Evolutionary conservation across 2,797 vertebrate genomes (phyloP), one percentile per base, ranked within the genome.

Genomic region (Bovichtus diacanthus): DNA sequence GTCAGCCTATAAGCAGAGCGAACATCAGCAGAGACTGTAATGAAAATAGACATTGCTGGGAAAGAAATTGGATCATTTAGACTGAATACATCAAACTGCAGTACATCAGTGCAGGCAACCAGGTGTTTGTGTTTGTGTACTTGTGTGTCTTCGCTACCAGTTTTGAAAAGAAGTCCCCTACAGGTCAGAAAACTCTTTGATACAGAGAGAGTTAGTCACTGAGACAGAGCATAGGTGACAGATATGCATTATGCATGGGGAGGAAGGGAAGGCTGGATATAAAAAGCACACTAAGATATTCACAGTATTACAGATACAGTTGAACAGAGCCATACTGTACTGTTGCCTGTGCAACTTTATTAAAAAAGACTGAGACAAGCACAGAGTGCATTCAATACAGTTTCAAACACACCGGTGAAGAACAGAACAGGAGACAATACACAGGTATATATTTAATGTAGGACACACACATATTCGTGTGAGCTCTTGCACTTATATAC

Each of bases 161-260:
- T 84, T 83, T 76, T 71, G 77, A 74, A 74, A 72, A 47, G 15
- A 79, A 90, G 86, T 85, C 82, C 54, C 86, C 80, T 67, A 65
- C 76, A 86, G 90, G 91, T 93, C 92, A 92, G 81, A 69, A 80
- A 65, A 84, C 74, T 76, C 81, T 92, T 90, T 91, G 87, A 92
- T 92, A 87, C 69, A 74, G 78, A 85, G 68, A 53, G 87, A 93
- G 82, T 90, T 90, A 89, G 89, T 84, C 46, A 13, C 80, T 90
- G 83, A 93, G 84, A 91, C 72, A 79, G 86, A 94, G 88, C 87
- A 84, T 87, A 92, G 93, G 93, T 93, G 94, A 94, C 91, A 93
- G 88, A 83, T 78, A 91, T 94, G 85, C 71, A 93, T 94, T 81
- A 93, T 94, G 86, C 84, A 94, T 91, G 78, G 49, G 19, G 61